Evolutionary conservation across 2,797 vertebrate species (phyloP), one percentile per base, ranked within the genome.

Genomic region (Anguilla megastoma): DNA sequence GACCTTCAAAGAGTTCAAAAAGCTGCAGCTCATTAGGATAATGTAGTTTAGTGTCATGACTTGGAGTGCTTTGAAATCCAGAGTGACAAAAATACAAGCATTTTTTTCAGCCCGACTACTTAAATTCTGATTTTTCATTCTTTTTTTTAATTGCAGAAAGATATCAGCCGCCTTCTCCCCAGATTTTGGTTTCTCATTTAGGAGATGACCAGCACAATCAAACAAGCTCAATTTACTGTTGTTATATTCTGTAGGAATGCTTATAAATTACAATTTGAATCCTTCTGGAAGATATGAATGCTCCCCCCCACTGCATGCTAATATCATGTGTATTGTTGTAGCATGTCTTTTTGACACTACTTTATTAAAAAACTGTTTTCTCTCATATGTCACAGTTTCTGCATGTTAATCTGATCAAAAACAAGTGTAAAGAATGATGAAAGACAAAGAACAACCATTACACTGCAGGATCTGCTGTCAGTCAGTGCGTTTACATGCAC

Each of bases 301-400:
- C 58, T 18, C 12, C 58, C 58, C 85, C 76, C 69, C 86, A 90
- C 84, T 60, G 90, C 60, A n/a, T 41, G 91, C 91, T 88, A 66
- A 88, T 80, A 89, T 91, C 54, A 69, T 58, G 86, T 91, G 90
- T 90, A 92, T 91, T 91, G 88, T 91, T 90, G 87, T 82, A 91
- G 88, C 89, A 90, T 92, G 52, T 52, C 52, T 1, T 52, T 52
- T 41, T 41, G 36, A 41, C 36, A 41, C 2, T 41, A 41, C 3
- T 41, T 41, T 41, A 41, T 41, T 41, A 41, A 41, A 41, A 41
- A 41, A 41, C 91, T 91, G 89, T 24, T 88, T 74, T 85, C 24
- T 83, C 24, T 18, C 79, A 41, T 83, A 12, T 54, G 54, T 27
- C 21, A 82, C 82, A 84, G 48, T 52, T 84, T 84, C 24, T 27